Evolutionary conservation across 2,113 vertebrate species (phyloP).

Genomic region (Mirounga angustirostris): DNA sequence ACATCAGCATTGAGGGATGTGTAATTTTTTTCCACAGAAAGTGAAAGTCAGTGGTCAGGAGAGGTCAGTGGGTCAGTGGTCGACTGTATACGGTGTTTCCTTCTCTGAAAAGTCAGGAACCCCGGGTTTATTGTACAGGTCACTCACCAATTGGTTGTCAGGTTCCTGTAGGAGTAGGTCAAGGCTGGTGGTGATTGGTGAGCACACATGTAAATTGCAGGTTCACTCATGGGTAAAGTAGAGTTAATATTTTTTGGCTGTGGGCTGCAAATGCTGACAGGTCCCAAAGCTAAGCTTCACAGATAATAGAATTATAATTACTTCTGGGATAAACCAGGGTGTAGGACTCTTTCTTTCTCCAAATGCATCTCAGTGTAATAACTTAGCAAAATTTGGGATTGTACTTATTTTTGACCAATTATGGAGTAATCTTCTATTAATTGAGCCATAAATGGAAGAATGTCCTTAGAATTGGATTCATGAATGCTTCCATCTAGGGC

Average conservation of each 20-base stretch:
- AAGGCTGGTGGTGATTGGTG: background rate
- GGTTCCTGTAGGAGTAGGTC: background rate
- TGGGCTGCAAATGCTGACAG: background rate
- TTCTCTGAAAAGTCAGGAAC: background rate
- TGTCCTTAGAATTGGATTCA: background rate
- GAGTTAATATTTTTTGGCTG: background rate
- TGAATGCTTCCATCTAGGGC: background rate
- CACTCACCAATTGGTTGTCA: background rate
- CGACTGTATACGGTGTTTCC: background rate
- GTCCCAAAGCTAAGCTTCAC: background rate
- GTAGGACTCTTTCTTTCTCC: background rate
- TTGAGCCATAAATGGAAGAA: background rate
- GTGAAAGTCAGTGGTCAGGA: background rate
- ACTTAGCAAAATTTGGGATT: background rate
- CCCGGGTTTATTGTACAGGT: background rate
- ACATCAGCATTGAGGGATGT: background rate
- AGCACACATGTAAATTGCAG: background rate
- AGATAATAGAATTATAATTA: background rate
- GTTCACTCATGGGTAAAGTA: background rate
- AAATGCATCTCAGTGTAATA: background rate
- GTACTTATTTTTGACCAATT: background rate
- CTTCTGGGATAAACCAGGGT: background rate
- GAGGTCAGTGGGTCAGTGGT: background rate
- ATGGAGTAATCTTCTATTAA: background rate
- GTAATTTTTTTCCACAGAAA: background rate